Evolutionary conservation across 1,140 invertebrate genomes (phyloP), one percentile per base, ranked within the genome.

Genomic region (Rhopalosiphum maidis): DNA sequence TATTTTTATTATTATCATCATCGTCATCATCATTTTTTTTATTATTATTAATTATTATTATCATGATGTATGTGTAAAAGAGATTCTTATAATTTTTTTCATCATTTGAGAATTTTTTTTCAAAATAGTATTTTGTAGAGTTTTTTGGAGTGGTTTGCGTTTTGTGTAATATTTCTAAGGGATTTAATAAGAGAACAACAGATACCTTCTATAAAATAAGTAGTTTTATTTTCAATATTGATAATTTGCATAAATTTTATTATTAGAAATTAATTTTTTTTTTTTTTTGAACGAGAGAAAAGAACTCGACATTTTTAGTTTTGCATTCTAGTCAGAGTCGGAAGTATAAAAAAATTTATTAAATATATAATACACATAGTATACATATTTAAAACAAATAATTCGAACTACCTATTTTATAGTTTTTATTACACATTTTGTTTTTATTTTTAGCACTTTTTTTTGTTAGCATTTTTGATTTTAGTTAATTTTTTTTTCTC

Each of bases 361-460:
- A 23, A 21, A 21, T 51, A 89, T 54, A 87, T n/a, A 48, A 87
- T 37, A 46, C 25, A n/a, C 43, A 23, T 90, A 51, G 48, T 51
- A 68, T 55, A 60, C n/a, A 25, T 90, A 25, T 55, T 37, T 90
- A 55, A 90, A 55, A 90, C 22, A 90, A 90, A 60, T 43, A 90
- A 83, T 22, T 82, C 46, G 7, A 83, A 91, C 90, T 91, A 91
- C 90, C 90, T 91, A 91, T 91, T 91, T 91, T 91, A 91, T 91
- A 91, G 68, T 82, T 91, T 51, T 54, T 90, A 77, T 55, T 91
- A 91, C 90, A 91, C 90, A 83, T 91, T 91, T 91, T 91, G 68
- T 82, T 91, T 91, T 91, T 54, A 88, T 88, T 25, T 51, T 91
- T 91, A 91, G 90, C 90, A 91, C 90, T 85, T 91, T 91, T 91